These are phyloP conservation scores for Stomatorhinus walkeri DNA, from an alignment of 2,797 vertebrate species.

Conservation along the genomic window DNA sequence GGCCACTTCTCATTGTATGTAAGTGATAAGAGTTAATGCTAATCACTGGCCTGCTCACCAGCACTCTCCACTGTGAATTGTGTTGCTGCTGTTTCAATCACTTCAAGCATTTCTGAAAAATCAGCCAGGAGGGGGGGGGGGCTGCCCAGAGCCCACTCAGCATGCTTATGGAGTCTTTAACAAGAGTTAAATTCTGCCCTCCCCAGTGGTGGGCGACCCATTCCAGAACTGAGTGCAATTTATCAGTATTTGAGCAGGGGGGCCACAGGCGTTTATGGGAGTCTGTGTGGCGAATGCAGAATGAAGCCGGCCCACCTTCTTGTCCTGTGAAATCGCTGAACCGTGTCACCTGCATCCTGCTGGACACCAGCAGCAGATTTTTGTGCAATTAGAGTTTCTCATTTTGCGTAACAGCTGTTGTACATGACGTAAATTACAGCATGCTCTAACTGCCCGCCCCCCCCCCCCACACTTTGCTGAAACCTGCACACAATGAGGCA, in stretches of 20 bases:
- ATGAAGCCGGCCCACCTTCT: not conserved
- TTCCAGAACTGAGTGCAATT: conserved; percentile 32
- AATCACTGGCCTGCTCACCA: not conserved
- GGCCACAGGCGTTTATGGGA: conserved; percentile 12
- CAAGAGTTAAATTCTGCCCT: conserved; percentile 31
- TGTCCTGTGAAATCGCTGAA: not conserved
- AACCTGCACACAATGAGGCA: not conserved
- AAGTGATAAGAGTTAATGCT: not conserved
- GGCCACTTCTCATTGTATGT: not conserved
- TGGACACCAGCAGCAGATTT: not conserved
- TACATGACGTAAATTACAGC: conserved; percentile 1
- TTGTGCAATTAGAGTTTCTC: not conserved
- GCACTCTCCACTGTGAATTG: not conserved
- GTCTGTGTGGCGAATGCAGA: conserved; percentile 24
- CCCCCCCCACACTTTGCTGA: conserved; percentile 8
- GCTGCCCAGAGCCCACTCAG: not conserved
- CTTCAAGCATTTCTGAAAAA: conserved; percentile 29
- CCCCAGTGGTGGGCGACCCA: conserved; percentile 30
- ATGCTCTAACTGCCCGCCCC: not conserved
- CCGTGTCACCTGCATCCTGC: not conserved
- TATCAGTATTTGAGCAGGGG: conserved; percentile 25
- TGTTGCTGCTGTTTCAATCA: conserved; percentile 27
- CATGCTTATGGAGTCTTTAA: conserved; percentile 34
- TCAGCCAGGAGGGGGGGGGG: not conserved
- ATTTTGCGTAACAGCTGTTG: not conserved